Base-by-base conservation (phyloP, 2,888 invertebrate species). In the Helicoverpa assulta region DNA sequence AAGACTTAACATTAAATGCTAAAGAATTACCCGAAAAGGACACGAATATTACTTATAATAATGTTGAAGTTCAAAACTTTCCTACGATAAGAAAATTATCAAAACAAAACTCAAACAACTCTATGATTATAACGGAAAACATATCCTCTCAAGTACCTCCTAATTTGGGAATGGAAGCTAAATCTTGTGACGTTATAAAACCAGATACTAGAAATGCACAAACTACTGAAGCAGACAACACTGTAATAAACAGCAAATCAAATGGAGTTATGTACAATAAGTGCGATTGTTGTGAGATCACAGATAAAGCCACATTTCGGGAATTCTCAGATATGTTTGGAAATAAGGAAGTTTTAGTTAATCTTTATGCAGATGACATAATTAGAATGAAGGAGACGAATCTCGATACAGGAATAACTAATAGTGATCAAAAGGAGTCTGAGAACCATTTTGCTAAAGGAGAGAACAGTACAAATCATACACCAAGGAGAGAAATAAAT, bases 151-250 rank as follows among this genome's bases (percentile, higher is more conserved):
- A 92, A 83, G 85, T 88, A 60, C 73, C 86, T 12, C 62, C 71
- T 40, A 76, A 78, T 68, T 82, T 86, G 50, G 84, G 78, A 52
- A 84, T 86, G 78, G 78, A 81, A 76, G 85, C 85, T 26, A 90
- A 89, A 81, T 90, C 89, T 29, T 91, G 90, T 84, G 85, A 88
- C 43, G 78, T 82, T 51, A 79, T 88, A 55, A 75, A 83, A 61
- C 77, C 67, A 26, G 63, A 53, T 40, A 78, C 67, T 62, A 79
- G 76, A 79, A 73, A 78, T 21, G 62, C 82, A 40, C 77, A 84
- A 78, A 87, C 81, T 12, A 77, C 75, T 54, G 84, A 84, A 61
- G 80, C 68, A 2, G 72, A 68, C 8, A 70, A 37, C 71, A 78
- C 76, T 56, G 37, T 65, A 12, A 78, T 72, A 40, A 79, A 82